These are phyloP conservation scores for Nasonia oneida DNA, from an alignment of 2,888 invertebrate genomes.

Conservation along the genomic window DNA sequence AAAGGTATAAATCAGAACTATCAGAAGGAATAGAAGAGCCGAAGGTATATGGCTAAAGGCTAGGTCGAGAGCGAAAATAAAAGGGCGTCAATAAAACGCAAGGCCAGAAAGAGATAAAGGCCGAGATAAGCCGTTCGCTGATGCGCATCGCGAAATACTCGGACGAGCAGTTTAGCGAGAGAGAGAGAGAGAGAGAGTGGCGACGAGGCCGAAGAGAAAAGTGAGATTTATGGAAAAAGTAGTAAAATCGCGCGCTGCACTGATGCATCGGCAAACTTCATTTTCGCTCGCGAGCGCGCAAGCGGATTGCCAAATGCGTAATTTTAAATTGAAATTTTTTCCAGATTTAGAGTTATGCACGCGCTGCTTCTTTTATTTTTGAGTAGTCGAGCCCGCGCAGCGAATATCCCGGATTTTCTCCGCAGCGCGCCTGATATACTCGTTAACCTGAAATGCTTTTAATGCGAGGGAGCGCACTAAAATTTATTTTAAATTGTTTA, in stretches of 20 bases:
- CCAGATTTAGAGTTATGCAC: slow-evolving; percentile 10
- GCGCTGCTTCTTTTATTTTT: slow-evolving; percentile 21
- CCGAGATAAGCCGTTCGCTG: slow-evolving; percentile 70
- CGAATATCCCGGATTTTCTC: background rate
- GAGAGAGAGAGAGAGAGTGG: no score
- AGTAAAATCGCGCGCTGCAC: slow-evolving; percentile 46
- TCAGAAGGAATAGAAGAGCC: background rate
- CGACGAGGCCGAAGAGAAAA: slow-evolving; percentile 68
- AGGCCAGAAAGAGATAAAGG: slow-evolving; percentile 71
- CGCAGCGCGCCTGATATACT: background rate
- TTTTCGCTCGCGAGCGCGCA: slow-evolving; percentile 49
- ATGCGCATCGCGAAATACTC: slow-evolving; percentile 74
- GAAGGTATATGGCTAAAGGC: background rate
- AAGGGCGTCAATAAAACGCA: slow-evolving; percentile 75
- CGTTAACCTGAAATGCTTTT: background rate
- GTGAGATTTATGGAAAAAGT: slow-evolving; percentile 70
- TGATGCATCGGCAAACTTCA: slow-evolving; percentile 49
- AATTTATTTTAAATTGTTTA: no score
- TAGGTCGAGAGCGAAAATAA: slow-evolving; percentile 13
- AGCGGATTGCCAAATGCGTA: slow-evolving; percentile 54
- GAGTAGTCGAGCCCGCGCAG: background rate
- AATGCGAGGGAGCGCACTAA: no score
- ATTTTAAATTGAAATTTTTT: slow-evolving; percentile 60
- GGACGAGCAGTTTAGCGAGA: slow-evolving; percentile 75
- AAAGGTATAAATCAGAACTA: slow-evolving; percentile 58